phyloP scores from a whole-genome alignment of 2,113 vertebrate genomes.

The Argyrosomus japonicus region DNA sequence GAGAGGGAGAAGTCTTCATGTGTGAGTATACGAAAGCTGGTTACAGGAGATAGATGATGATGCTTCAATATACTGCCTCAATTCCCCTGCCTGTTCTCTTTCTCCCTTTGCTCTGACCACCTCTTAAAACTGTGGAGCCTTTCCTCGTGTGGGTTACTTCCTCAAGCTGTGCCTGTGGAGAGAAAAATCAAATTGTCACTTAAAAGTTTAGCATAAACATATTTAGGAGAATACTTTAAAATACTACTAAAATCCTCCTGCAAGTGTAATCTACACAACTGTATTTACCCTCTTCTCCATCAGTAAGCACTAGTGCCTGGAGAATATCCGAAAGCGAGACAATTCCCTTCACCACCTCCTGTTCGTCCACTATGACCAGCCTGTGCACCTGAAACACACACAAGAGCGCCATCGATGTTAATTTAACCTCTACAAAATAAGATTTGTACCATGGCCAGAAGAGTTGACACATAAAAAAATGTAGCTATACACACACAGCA shows the following conservation, averaged over 20 bases:
- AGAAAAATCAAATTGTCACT: conserved; percentile 21
- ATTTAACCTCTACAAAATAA: not conserved
- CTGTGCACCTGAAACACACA: conserved; percentile 90
- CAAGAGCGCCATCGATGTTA: not conserved
- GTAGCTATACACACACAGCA: not conserved
- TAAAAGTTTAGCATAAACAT: not conserved
- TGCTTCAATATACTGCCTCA: not conserved
- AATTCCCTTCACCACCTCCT: conserved; percentile 95
- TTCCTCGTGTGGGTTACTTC: not conserved
- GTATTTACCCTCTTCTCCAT: conserved; percentile 73
- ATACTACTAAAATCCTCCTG: not conserved
- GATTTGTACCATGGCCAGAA: not conserved
- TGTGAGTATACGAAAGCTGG: conserved; percentile 9
- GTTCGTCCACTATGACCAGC: conserved; percentile 95
- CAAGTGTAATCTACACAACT: not conserved
- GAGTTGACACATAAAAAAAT: not conserved
- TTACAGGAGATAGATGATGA: conserved; percentile 10
- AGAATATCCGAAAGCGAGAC: conserved; percentile 97
- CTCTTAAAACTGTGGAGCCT: conserved; percentile 2
- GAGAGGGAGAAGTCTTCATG: conserved; percentile 6
- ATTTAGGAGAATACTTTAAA: not conserved
- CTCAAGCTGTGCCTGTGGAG: conserved; percentile 71
- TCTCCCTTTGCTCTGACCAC: conserved; percentile 31
- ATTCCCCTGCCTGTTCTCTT: conserved; percentile 25
- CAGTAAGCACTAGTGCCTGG: conserved; percentile 92